Evolutionary conservation across 2,888 invertebrate genomes (phyloP).

Genomic region (Amblyteles armatorius): DNA sequence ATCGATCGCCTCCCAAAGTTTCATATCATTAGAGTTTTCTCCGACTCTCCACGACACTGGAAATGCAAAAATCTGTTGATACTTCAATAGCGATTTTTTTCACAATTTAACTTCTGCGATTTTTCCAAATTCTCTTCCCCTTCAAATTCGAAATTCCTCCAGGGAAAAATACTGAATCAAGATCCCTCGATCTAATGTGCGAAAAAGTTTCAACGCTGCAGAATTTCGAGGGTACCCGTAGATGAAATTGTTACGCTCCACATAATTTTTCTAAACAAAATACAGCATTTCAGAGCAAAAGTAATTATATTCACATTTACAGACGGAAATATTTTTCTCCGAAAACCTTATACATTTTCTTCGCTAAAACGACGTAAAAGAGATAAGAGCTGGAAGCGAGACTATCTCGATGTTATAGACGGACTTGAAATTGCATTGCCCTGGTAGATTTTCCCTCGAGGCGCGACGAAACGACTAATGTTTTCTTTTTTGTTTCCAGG

Average conservation of each 20-base stretch:
- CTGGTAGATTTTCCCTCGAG: slow-evolving; percentile 1
- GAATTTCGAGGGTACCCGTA: no score
- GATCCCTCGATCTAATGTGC: no score
- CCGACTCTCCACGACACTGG: background rate
- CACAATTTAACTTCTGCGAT: background rate
- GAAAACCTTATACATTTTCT: no score
- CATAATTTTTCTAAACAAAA: no score
- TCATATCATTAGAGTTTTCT: slow-evolving; percentile 29
- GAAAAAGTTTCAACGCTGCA: no score
- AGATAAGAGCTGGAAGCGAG: background rate
- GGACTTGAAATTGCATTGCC: background rate
- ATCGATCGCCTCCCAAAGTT: slow-evolving; percentile 27
- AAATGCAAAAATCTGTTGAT: background rate
- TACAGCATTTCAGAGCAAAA: no score
- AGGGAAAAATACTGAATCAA: no score
- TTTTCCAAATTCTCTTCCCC: background rate
- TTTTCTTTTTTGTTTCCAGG: slow-evolving; percentile 26
- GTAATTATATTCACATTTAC: no score
- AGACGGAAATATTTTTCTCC: no score
- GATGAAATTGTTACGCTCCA: no score
- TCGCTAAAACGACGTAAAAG: background rate
- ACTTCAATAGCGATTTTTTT: background rate
- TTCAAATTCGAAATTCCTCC: background rate
- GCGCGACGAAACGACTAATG: slow-evolving; percentile 9
- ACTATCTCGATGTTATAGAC: background rate